phyloP scores from a whole-genome alignment of 2,888 invertebrate genomes.

The Mythimna lalbum region DNA sequence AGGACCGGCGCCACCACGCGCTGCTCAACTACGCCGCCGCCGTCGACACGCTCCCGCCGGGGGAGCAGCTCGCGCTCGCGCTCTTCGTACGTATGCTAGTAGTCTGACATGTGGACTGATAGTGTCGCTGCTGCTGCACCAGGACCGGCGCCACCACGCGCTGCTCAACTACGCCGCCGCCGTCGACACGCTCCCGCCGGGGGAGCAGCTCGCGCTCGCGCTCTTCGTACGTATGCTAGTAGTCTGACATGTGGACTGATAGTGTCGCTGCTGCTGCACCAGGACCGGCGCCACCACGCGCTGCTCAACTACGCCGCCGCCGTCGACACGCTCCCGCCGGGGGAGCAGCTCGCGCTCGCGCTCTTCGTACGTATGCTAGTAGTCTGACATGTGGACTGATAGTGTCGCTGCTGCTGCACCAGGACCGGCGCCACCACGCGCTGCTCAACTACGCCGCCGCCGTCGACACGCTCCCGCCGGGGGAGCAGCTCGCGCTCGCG shows the following conservation, averaged over 20 bases:
- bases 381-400: neutral
- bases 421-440: constrained; percentile 95
- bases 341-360: constrained; percentile 94
- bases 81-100: constrained; percentile 9
- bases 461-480: constrained; percentile 93
- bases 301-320: constrained; percentile 96
- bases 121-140: constrained; percentile 88
- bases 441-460: constrained; percentile 96
- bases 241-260: too few relatives aligned
- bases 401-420: constrained; percentile 82
- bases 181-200: constrained; percentile 93
- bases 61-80: constrained; percentile 11
- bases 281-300: constrained; percentile 96
- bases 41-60: neutral
- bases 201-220: constrained; percentile 94
- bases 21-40: neutral
- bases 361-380: constrained; percentile 90
- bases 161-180: constrained; percentile 96
- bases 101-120: too few relatives aligned
- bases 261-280: constrained; percentile 96
- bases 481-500: constrained; percentile 94
- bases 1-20: constrained; percentile 5
- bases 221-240: constrained; percentile 90
- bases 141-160: constrained; percentile 96
- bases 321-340: constrained; percentile 93